Conservation (phyloP, 2,888 invertebrate genomes). For the Drosophila engyochracea region DNA sequence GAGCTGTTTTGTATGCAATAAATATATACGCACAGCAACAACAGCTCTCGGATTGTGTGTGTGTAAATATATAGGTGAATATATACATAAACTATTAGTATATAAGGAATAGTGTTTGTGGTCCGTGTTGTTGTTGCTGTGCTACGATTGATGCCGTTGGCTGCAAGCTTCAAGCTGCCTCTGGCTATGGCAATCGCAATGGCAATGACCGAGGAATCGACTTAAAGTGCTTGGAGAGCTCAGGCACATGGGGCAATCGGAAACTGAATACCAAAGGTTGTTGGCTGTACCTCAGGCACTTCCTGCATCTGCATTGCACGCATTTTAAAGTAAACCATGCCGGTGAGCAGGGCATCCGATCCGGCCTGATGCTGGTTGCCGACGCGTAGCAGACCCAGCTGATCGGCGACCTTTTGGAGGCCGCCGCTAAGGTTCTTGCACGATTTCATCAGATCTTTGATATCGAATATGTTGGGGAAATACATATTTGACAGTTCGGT, state of each 20-base stretch:
- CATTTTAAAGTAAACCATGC: slow-evolving; percentile 99
- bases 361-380: slow-evolving; percentile 99
- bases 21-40: slow-evolving; percentile 13
- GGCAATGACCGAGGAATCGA: slow-evolving; percentile 22
- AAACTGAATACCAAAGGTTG: slow-evolving; percentile 81
- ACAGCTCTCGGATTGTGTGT: slow-evolving; percentile 1
- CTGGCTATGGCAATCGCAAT: not conserved
- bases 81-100: not conserved
- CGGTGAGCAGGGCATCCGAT: slow-evolving; percentile 98
- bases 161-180: not conserved
- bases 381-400: slow-evolving; percentile 95
- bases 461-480: slow-evolving; percentile 99
- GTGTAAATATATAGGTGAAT: not conserved
- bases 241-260: slow-evolving; percentile 69
- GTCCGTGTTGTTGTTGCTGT: slow-evolving; percentile 23
- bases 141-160: slow-evolving; percentile 11
- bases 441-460: slow-evolving; percentile 99
- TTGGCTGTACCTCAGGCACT: slow-evolving; percentile 33
- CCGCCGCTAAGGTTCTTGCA: slow-evolving; percentile 99
- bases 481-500: slow-evolving; percentile 97
- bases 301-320: slow-evolving; percentile 92
- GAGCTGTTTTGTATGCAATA: slow-evolving; percentile 3
- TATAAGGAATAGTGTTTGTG: not conserved
- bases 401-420: slow-evolving; percentile 98
- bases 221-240: slow-evolving; percentile 57